Percentiles rank a stretch among this genome's conserved stretches.
phyloP scores from a whole-genome alignment of 2,888 invertebrate genomes.

The Hetaerina titia region DNA sequence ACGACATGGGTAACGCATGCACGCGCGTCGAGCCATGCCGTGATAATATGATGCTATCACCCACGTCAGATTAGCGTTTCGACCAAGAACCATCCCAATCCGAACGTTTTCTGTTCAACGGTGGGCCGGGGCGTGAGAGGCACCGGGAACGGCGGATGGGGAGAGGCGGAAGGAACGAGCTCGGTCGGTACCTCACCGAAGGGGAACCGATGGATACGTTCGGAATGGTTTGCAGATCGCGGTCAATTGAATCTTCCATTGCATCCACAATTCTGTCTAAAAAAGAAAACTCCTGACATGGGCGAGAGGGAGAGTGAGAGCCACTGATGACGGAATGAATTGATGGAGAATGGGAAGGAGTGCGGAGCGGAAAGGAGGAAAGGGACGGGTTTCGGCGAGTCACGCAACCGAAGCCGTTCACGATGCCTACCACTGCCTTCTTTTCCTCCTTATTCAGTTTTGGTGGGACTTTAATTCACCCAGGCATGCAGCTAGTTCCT shows the following conservation, averaged over 20 bases:
- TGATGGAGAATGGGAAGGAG: neutral
- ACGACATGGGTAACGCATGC: too few relatives aligned
- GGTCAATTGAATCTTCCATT: neutral
- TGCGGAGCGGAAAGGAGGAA: neutral
- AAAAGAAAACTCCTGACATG: neutral
- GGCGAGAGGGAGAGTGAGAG: neutral
- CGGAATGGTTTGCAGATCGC: neutral
- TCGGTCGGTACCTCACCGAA: neutral
- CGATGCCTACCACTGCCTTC: neutral
- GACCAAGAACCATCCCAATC: too few relatives aligned
- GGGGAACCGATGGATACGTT: neutral
- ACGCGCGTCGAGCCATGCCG: too few relatives aligned
- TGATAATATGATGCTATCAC: too few relatives aligned
- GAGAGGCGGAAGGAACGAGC: too few relatives aligned
- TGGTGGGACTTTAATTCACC: neutral
- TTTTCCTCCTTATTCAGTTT: neutral
- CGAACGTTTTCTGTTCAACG: too few relatives aligned
- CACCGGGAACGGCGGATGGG: too few relatives aligned
- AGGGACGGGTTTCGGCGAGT: neutral
- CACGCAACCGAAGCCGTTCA: conserved; percentile 12
- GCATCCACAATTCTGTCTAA: neutral
- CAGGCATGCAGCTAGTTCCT: neutral
- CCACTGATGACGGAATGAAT: neutral
- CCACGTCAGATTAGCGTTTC: too few relatives aligned
- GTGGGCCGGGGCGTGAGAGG: too few relatives aligned